Base-by-base conservation (phyloP, 2,888 invertebrate genomes). In the Andrena camellia region DNA sequence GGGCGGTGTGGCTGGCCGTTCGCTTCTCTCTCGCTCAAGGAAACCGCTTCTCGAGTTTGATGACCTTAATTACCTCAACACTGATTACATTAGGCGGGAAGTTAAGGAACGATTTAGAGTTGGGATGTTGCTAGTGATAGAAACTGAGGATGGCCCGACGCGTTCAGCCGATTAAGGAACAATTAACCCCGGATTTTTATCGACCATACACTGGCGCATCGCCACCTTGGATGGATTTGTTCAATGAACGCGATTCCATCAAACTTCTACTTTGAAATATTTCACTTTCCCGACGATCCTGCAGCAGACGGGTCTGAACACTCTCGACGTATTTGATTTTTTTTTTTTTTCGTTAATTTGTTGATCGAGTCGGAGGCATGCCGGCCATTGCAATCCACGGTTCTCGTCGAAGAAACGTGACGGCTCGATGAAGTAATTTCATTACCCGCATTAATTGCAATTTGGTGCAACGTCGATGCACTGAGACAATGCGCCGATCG, bases 71-170 rank as follows among this genome's bases (percentile, higher is more conserved):
- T 90, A 90, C 88, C 90, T 90, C 85, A 90, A 90, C 90, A 88
- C 89, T 90, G 90, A 90, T 90, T 90, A 90, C 88, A 90, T 90
- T 90, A 90, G 87, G 90, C 90, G 83, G 75, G 87, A 90, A 90
- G 90, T 90, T 90, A 89, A 91, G 90, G 89, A 91, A 91, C 90
- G 90, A 89, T 89, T 91, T 91, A 89, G 89, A 91, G 91, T 88
- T 87, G 86, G 83, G 82, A 86, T 75, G 83, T 76, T 77, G 70
- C 69, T 81, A 66, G 85, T 70, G 77, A 79, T 78, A 80, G 78
- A 79, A 82, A 81, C 78, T 63, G 83, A 78, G 78, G 63, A 80
- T 83, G 78, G 83, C 66, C 73, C 72, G 79, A 79, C 80, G 69
- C 57, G 74, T 81, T 73, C 77, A 63, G 48, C 72, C 48, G 66